Percentiles rank a stretch among this genome's conserved stretches.
Evolutionary conservation across 2,797 vertebrate genomes (phyloP).

Genomic region (Aphelocoma californica): DNA sequence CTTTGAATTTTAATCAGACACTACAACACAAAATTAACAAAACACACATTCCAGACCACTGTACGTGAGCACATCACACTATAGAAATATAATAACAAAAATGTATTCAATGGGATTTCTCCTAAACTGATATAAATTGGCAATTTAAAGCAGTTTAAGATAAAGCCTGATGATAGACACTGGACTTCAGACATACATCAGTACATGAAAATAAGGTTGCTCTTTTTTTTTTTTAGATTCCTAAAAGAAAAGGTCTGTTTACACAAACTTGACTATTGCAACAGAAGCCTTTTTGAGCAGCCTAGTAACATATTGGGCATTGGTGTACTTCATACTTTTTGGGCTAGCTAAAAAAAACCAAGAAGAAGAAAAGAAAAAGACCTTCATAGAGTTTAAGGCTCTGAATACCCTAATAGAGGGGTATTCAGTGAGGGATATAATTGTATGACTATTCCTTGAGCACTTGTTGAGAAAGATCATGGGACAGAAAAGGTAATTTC

Average conservation of each 20-base stretch:
- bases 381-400: neutral
- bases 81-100: neutral
- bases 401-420: neutral
- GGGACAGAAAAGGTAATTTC: neutral
- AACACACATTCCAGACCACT: neutral
- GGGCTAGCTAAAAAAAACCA: neutral
- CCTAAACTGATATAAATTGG: neutral
- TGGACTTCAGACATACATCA: neutral
- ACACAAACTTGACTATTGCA: neutral
- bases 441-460: neutral
- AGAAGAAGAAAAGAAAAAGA: neutral
- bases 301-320: neutral
- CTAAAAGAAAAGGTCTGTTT: neutral
- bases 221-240: neutral
- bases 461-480: neutral
- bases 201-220: neutral
- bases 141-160: neutral
- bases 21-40: neutral
- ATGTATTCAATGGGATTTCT: neutral
- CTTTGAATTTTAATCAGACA: neutral
- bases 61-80: neutral
- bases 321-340: neutral
- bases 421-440: neutral
- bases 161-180: neutral
- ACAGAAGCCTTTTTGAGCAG: neutral